Evolutionary conservation across 1,140 invertebrate genomes (phyloP), one percentile per base, ranked within the genome.

Genomic region (Orchesella cincta): DNA sequence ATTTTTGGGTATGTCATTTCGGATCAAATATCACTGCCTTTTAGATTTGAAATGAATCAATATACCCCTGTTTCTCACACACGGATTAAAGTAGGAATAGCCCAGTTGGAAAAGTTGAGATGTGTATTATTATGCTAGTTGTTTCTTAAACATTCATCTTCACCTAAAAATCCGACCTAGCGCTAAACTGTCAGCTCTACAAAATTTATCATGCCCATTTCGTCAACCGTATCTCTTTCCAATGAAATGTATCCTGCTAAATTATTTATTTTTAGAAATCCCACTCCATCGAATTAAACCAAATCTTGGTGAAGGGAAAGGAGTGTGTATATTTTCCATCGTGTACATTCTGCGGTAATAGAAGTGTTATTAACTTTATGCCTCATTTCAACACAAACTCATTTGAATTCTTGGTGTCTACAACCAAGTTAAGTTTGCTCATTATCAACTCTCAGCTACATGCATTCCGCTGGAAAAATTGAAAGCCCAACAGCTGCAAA

Each of bases 161-260:
- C n/a, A n/a, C n/a, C n/a, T n/a, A n/a, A n/a, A n/a, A n/a, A n/a
- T n/a, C n/a, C n/a, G n/a, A n/a, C n/a, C n/a, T n/a, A 8, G 8
- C 52, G 52, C 52, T 57, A 57, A 57, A 57, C 23, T 57, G 52
- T 57, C 52, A 57, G 23, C 52, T 57, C 8, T n/a, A 26, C 5
- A 26, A 57, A 52, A 76, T 76, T 76, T 73, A 76, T 73, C 70
- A 76, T 46, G 28, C 35, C 70, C 52, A 70, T 73, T 76, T 76
- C 76, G 62, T 76, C 76, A 70, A 76, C 46, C 76, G 70, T 76
- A 76, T 73, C 76, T 76, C 23, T 73, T 76, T n/a, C 67, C 70
- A 72, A 76, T 73, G 67, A 28, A 70, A 76, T 73, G 67, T 28
- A 76, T 73, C 70, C 62, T 57, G 67, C 70, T 73, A 76, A 76